phyloP scores from a whole-genome alignment of 2,113 vertebrate genomes.

The Petrocephalus zakoni region DNA sequence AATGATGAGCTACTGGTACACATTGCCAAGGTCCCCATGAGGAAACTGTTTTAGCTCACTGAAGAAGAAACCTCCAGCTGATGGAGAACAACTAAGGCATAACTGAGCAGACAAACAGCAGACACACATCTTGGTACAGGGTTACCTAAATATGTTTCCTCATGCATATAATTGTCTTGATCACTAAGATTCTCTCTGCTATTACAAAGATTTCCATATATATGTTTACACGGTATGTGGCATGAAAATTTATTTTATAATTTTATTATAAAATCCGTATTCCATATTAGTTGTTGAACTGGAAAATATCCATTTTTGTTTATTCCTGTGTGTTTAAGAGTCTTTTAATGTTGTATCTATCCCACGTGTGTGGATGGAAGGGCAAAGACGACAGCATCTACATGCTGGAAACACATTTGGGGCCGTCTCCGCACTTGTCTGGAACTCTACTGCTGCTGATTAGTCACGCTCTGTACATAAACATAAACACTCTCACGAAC shows the following conservation, averaged over 20 bases:
- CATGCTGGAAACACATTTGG: background rate
- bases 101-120: background rate
- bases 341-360: constrained; percentile 2
- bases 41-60: background rate
- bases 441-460: background rate
- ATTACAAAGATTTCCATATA: background rate
- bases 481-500: background rate
- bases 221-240: background rate
- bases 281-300: background rate
- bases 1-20: background rate
- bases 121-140: background rate
- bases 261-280: background rate
- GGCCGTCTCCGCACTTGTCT: background rate
- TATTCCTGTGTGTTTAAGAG: background rate
- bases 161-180: background rate
- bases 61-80: background rate
- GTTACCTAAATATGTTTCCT: background rate
- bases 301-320: background rate
- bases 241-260: background rate
- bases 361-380: background rate
- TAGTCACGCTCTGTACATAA: background rate
- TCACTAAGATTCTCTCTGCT: background rate
- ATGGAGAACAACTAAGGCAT: background rate
- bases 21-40: background rate
- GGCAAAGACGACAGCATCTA: background rate